Conservation (phyloP, 2,797 vertebrate genomes). For the Bradypodion pumilum region DNA sequence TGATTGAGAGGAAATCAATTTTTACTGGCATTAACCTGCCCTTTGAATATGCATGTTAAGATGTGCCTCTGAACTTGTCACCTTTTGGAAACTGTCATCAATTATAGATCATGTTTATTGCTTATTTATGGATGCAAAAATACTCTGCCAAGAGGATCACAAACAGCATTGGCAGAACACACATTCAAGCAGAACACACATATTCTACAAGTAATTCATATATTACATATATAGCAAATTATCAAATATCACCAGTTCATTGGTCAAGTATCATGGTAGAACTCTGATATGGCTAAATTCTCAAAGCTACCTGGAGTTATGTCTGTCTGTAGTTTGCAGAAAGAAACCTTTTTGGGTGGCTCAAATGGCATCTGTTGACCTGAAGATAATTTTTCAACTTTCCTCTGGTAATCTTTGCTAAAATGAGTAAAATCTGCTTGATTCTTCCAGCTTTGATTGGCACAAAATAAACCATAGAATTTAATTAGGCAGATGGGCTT, state of each 20-base stretch:
- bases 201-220: slow-evolving; percentile 19
- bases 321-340: not conserved
- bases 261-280: slow-evolving; percentile 40
- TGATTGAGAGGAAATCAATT: slow-evolving; percentile 42
- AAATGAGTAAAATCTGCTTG: not conserved
- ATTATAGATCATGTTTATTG: slow-evolving; percentile 39
- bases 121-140: slow-evolving; percentile 10
- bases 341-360: slow-evolving; percentile 29
- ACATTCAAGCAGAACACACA: not conserved
- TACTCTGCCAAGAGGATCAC: slow-evolving; percentile 27
- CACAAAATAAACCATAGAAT: not conserved
- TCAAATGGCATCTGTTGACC: not conserved
- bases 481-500: not conserved
- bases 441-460: not conserved
- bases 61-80: slow-evolving; percentile 19
- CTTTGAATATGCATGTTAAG: slow-evolving; percentile 39
- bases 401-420: not conserved
- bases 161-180: slow-evolving; percentile 19
- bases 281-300: slow-evolving; percentile 24
- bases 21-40: slow-evolving; percentile 24
- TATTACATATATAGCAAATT: not conserved
- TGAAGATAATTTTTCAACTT: not conserved
- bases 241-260: slow-evolving; percentile 28
- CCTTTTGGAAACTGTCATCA: slow-evolving; percentile 32
- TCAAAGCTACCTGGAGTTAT: slow-evolving; percentile 23